Evolutionary conservation across 2,888 invertebrate genomes (phyloP).

Genomic region (Holacanthella duospinosa): DNA sequence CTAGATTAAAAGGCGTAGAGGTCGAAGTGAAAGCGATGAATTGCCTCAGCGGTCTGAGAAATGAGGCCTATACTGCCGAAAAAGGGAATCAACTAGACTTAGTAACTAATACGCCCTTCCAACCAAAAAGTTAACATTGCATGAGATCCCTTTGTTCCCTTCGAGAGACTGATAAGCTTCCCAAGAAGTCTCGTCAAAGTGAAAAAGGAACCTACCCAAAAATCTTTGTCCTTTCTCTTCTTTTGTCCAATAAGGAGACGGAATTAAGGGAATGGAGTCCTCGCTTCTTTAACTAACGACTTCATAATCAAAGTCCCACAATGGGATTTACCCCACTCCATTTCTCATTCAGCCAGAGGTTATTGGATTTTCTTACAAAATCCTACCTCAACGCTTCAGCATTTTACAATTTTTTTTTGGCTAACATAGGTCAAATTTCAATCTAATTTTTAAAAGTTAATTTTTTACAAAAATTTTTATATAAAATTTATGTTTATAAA

Average conservation of each 20-base stretch:
- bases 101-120: neutral
- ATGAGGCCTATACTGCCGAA: neutral
- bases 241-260: neutral
- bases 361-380: too few species aligned
- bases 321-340: neutral
- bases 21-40: conserved; percentile 17
- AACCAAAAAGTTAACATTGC: conserved; percentile 5
- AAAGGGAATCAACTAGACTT: neutral
- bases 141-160: neutral
- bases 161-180: conserved; percentile 1
- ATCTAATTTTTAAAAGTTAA: too few species aligned
- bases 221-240: neutral
- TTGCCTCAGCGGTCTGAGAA: neutral
- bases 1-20: conserved; percentile 16
- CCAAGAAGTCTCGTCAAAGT: neutral
- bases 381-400: too few species aligned
- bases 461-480: too few species aligned
- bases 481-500: too few species aligned
- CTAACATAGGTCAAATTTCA: too few species aligned
- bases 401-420: too few species aligned
- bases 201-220: neutral
- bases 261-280: neutral
- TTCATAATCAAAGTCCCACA: neutral
- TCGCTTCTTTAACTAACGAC: neutral
- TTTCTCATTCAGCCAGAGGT: neutral